phyloP scores from a whole-genome alignment of 2,797 vertebrate genomes.

The Darevskia mixta region DNA sequence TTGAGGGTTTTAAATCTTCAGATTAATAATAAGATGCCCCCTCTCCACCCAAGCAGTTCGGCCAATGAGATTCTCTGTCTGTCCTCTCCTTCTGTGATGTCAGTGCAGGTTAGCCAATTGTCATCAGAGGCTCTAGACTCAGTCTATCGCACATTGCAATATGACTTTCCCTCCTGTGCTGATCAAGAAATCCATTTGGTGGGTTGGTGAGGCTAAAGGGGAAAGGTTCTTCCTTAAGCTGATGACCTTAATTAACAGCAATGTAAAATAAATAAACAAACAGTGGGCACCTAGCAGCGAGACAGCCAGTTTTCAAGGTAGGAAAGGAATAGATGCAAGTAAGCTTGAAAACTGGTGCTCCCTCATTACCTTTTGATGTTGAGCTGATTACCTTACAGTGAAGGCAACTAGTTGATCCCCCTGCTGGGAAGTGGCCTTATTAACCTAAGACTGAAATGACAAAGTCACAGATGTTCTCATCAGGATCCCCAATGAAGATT shows the following conservation, averaged over 20 bases:
- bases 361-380: not conserved
- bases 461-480: constrained; percentile 11
- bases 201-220: not conserved
- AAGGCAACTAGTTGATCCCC: not conserved
- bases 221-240: not conserved
- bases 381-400: not conserved
- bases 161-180: not conserved
- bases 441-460: not conserved
- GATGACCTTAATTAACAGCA: not conserved
- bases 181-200: not conserved
- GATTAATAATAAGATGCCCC: no score
- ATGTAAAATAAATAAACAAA: not conserved
- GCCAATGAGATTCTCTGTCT: not conserved
- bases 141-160: no score
- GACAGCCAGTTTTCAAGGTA: not conserved
- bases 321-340: not conserved
- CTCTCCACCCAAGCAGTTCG: no score
- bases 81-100: not conserved
- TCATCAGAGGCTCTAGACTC: not conserved
- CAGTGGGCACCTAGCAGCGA: not conserved
- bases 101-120: not conserved
- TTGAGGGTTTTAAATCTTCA: no score
- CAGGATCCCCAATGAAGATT: not conserved
- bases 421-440: not conserved
- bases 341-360: not conserved